Percentiles rank a stretch among this genome's conserved stretches.
Evolutionary conservation across 2,888 invertebrate genomes (phyloP).

Genomic region (Nysson spinosus): DNA sequence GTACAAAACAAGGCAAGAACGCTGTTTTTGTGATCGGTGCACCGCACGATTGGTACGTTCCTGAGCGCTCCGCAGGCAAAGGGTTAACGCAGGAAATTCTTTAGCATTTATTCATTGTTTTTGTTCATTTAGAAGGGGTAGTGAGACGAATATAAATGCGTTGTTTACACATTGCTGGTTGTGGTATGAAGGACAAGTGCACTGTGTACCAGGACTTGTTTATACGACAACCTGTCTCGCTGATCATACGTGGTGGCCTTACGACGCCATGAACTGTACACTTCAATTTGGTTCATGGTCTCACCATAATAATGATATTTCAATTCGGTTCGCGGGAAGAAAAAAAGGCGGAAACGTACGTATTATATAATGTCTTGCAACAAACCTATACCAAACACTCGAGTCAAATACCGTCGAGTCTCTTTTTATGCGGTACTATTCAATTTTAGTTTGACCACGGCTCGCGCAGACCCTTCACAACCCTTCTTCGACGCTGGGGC

Average conservation of each 20-base stretch:
- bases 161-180: conserved; percentile 78
- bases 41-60: too few relatives aligned
- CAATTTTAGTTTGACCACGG: too few relatives aligned
- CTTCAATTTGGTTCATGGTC: conserved; percentile 83
- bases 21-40: too few relatives aligned
- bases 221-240: conserved; percentile 80
- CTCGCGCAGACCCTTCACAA: too few relatives aligned
- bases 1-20: too few relatives aligned
- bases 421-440: too few relatives aligned
- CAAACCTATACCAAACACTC: too few relatives aligned
- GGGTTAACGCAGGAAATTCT: too few relatives aligned
- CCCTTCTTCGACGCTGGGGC: too few relatives aligned
- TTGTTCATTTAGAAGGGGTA: conserved; percentile 26
- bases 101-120: too few relatives aligned
- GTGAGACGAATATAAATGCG: conserved; percentile 11
- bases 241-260: conserved; percentile 82
- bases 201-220: conserved; percentile 80
- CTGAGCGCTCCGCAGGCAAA: too few relatives aligned
- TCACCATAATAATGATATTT: conserved; percentile 81
- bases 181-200: conserved; percentile 79
- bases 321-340: conserved; percentile 64
- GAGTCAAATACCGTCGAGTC: too few relatives aligned
- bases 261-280: conserved; percentile 82
- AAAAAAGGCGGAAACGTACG: not conserved
- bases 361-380: not conserved